Evolutionary conservation across 2,888 invertebrate genomes (phyloP).

Genomic region (Panzeria rudis): DNA sequence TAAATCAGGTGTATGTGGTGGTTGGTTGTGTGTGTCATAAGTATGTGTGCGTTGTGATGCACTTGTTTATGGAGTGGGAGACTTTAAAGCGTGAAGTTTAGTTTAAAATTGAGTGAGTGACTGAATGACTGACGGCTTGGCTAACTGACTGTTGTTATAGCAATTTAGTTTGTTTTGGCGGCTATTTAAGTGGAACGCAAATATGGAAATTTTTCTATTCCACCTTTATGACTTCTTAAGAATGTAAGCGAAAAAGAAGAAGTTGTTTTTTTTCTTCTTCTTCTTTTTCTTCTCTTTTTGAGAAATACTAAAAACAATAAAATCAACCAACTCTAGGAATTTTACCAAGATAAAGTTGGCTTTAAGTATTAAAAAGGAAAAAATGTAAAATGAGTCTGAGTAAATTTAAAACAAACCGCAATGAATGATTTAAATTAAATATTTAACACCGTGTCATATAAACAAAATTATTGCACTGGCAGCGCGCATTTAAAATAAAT

Average conservation of each 20-base stretch:
- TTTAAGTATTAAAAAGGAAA: conserved; percentile 3
- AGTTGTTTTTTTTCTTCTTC: not conserved
- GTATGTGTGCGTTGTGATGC: conserved; percentile 20
- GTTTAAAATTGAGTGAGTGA: conserved; percentile 65
- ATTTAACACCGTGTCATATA: conserved; percentile 36
- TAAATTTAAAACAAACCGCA: conserved; percentile 3
- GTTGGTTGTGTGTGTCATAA: too few species aligned
- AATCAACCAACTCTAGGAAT: conserved; percentile 31
- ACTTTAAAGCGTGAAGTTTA: conserved; percentile 67
- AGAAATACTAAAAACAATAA: conserved; percentile 40
- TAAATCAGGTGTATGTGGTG: not conserved
- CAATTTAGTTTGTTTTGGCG: conserved; percentile 71
- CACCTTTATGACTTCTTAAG: conserved; percentile 72
- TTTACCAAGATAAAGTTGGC: conserved; percentile 11
- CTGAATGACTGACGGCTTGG: conserved; percentile 33
- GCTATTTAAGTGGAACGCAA: conserved; percentile 73
- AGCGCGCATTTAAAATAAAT: not conserved
- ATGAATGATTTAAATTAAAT: conserved; percentile 35
- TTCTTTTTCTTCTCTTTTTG: not conserved
- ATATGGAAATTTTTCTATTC: conserved; percentile 71
- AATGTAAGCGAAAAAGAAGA: conserved; percentile 52
- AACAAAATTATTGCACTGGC: conserved; percentile 43
- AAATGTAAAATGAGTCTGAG: conserved; percentile 4
- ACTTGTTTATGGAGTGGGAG: conserved; percentile 71
- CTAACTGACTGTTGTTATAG: conserved; percentile 72